Evolutionary conservation across 2,797 vertebrate genomes (phyloP).

Genomic region (Gallirallus australis): DNA sequence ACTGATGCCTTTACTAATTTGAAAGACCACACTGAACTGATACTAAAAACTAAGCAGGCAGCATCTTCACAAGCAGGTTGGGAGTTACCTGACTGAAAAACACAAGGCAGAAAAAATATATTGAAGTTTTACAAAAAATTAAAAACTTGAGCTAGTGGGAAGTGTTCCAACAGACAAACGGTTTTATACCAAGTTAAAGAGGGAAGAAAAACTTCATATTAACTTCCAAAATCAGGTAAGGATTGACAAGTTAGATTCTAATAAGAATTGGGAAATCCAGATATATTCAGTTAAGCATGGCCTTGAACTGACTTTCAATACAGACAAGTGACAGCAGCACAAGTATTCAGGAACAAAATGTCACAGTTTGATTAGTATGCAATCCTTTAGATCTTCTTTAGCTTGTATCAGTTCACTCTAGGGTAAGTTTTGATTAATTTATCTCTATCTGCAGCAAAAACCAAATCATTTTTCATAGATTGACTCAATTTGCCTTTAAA

Average conservation of each 20-base stretch:
- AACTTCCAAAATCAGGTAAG: neutral
- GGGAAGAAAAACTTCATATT: neutral
- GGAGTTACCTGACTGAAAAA: neutral
- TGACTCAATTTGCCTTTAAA: conserved; percentile 7
- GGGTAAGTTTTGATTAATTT: conserved; percentile 33
- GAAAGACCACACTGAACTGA: neutral
- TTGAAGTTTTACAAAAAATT: neutral
- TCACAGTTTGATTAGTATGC: conserved; percentile 34
- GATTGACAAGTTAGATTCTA: neutral
- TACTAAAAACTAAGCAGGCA: neutral
- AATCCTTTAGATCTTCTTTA: conserved; percentile 30
- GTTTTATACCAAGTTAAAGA: neutral
- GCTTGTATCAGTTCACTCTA: neutral
- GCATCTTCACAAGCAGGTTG: neutral
- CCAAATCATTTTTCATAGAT: neutral
- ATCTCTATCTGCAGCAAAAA: conserved; percentile 36
- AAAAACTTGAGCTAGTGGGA: neutral
- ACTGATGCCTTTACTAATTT: neutral
- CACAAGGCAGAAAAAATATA: neutral
- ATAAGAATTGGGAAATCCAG: neutral
- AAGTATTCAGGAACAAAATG: neutral
- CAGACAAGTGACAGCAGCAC: neutral
- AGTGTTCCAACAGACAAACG: neutral
- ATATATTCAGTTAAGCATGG: neutral
- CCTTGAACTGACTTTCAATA: neutral